Base-by-base conservation (phyloP, 2,797 vertebrate genomes). In the Esox masquinongy region DNA sequence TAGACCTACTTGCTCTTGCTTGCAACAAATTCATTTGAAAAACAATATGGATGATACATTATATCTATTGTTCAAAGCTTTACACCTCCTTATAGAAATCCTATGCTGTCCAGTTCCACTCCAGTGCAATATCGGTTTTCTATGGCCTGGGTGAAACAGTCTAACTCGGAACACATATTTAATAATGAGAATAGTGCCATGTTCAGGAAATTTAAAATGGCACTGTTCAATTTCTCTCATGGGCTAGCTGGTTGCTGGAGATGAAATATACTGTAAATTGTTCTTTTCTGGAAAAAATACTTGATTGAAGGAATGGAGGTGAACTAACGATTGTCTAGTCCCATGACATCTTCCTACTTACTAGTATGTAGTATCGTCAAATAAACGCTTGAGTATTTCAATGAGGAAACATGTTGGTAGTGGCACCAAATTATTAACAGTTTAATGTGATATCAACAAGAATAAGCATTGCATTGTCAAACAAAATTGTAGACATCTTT, bases 361-460 rank as follows among this genome's bases (percentile, higher is more conserved):
- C 56, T 11, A 43, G n/a, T 59, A 59, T 12, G 22, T 22, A 11
- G n/a, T 24, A 59, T 59, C 6, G n/a, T 24, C 56, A 59, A 72
- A 59, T 22, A 16, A 17, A 7, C n/a, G 22, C 7, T 22, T 59
- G 53, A 24, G 56, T 59, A n/a, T 24, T 22, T 59, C 11, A 22
- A 61, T 61, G 56, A 61, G 22, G 56, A 56, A 56, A 61, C 56
- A 24, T 24, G 12, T 43, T 47, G 68, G 3, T 47, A 47, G 9
- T 69, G 68, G 8, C 24, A 70, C 15, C 3, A 77, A 76, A 84
- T 76, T 43, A 12, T 61, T 83, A 73, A 43, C 17, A 15, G 74
- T 88, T 90, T 88, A 86, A 80, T 88, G 75, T 71, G 47, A 47
- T 56, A 72, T 74, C 16, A 49, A 75, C 63, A 77, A 73, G 64